Evolutionary conservation across 1,140 invertebrate species (phyloP), one percentile per base, ranked within the genome.

Genomic region (Nomia melanderi): DNA sequence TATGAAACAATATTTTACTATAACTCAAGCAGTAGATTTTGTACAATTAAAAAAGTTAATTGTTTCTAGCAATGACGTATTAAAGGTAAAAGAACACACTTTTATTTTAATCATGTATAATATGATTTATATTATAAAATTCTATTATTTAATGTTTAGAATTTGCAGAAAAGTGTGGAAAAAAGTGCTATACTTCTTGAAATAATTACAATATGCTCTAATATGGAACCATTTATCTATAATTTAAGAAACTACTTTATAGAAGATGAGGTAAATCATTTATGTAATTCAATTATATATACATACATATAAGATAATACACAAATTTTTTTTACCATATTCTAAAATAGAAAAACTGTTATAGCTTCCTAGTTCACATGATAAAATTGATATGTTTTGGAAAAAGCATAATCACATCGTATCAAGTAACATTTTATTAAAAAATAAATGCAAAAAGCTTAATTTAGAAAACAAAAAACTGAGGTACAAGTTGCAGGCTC

Each of bases 311-410:
- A 59, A 39, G 74, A 36, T 31, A 31, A 31, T 12, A 17, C 11
- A 23, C 41, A 27, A 36, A 60, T 20, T 41, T 23, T 59, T 62
- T 54, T 29, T 33, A 59, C 14, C 20, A 41, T 64, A 12, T 50
- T 39, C n/a, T 11, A 47, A 60, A 12, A 33, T 47, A 66, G n/a
- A 70, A 54, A 60, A 27, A 31, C 59, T 62, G 31, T 75, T 84
- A 60, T 53, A 90, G 89, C 76, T 85, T 6, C 82, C 85, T 20
- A 80, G 85, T 59, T 79, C 88, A 4, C 89, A 88, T 59, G 77
- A 84, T 3, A 89, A 89, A 72, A 75, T 92, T 59, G 87, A 88
- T 8, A 89, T 87, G 31, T 93, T 93, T 81, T 92, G 91, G 89
- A 69, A 91, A 47, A 82, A 88, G 25, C 89, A 86, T 33, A 91